Base-by-base conservation (phyloP, 2,113 vertebrate species). In the Odobenus rosmarus region DNA sequence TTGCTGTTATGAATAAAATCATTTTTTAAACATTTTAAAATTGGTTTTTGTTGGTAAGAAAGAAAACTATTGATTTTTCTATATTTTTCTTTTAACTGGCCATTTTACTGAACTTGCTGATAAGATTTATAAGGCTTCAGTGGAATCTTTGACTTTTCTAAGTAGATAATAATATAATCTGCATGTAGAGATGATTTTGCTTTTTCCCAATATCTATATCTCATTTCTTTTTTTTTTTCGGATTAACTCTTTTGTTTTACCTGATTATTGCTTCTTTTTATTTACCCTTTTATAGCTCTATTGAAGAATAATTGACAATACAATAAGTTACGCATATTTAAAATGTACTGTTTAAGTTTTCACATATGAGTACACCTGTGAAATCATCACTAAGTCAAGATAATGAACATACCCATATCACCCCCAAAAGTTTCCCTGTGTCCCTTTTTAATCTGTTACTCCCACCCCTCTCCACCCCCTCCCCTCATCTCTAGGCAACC, bases 31-130 rank as follows among this genome's bases (percentile, higher is more conserved):
- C 42, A n/a, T 42, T 96, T 93, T 46, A 55, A 80, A 93, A 80
- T 24, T 79, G 51, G 19, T 28, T 96, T 93, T 84, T 62, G 6
- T 61, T 46, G 53, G 23, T 80, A 80, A 86, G 88, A 87, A 88
- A 85, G 51, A 90, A 80, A 90, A 55, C n/a, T 72, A 80, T 86
- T 80, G 87, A 71, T 96, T 81, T 93, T 94, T 80, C 21, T 86
- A 28, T 61, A n/a, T 85, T 90, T 90, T 94, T 94, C n/a, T 80
- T 80, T 96, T 80, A 80, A 55, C 92, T 80, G 42, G n/a, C 53
- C 53, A 49, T 86, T 90, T 94, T 72, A 77, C 23, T 62, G 62
- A 90, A 90, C 62, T 80, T 94, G 39, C 39, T 79, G 62, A 46
- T 62, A 53, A 72, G 62, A 55, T 80, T 74, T 80, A 49, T 49